Conservation (phyloP, 2,113 vertebrate species). For the Theristicus caerulescens region DNA sequence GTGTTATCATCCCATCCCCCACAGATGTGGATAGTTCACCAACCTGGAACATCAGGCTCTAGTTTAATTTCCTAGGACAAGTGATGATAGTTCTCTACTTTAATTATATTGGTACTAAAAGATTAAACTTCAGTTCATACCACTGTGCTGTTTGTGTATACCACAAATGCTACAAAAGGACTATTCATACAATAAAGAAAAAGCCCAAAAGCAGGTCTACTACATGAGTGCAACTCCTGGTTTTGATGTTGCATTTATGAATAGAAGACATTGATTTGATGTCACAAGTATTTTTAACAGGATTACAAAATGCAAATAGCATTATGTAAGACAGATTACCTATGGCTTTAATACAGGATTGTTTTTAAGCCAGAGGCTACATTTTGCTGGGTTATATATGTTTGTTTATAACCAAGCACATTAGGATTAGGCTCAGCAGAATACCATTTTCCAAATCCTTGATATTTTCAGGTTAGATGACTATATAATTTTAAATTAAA, state of each 20-base stretch:
- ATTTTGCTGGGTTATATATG: constrained; percentile 39
- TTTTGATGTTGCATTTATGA: constrained; percentile 1
- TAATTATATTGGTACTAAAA: not conserved
- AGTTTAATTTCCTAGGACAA: not conserved
- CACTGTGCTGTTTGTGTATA: not conserved
- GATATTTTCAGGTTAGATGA: not conserved
- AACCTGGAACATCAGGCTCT: not conserved
- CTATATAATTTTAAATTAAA: not conserved
- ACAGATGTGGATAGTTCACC: not conserved
- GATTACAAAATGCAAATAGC: constrained; percentile 53
- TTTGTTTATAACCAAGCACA: not conserved
- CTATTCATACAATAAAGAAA: not conserved
- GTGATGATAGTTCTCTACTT: not conserved
- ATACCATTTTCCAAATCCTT: not conserved
- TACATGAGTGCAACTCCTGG: not conserved
- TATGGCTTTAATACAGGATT: constrained; percentile 58
- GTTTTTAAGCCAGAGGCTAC: constrained; percentile 32
- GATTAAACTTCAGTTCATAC: not conserved
- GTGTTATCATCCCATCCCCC: not conserved
- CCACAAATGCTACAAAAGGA: not conserved
- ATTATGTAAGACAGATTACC: constrained; percentile 64
- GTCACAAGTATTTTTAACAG: constrained; percentile 48
- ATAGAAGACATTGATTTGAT: constrained; percentile 47
- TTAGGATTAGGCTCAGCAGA: constrained; percentile 8
- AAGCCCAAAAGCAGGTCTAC: not conserved